These are phyloP conservation scores for Ataeniobius toweri DNA, from an alignment of 2,797 vertebrate genomes.

Conservation along the genomic window DNA sequence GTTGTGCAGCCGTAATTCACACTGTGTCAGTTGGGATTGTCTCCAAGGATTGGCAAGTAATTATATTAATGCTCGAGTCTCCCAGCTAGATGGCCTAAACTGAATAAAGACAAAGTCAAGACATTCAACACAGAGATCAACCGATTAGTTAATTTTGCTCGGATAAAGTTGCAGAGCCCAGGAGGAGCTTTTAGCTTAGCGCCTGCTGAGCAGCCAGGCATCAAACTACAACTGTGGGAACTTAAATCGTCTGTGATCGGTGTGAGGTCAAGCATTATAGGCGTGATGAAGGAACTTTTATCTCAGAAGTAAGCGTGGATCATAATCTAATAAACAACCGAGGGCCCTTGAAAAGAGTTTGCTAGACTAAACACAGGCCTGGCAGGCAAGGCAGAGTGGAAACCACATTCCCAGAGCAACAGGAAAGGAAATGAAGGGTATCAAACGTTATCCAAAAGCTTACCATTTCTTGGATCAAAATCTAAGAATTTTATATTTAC, in stretches of 20 bases:
- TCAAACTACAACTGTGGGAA: constrained; percentile 59
- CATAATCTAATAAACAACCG: constrained; percentile 63
- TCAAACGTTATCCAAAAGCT: constrained; percentile 10
- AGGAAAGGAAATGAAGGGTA: constrained; percentile 27
- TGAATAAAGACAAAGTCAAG: constrained; percentile 19
- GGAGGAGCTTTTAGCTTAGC: constrained; percentile 23
- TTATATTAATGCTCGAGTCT: background rate
- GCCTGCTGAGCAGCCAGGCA: constrained; percentile 39
- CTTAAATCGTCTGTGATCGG: constrained; percentile 39
- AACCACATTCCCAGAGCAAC: constrained; percentile 38
- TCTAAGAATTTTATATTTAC: constrained; percentile 10
- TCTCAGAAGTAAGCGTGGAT: constrained; percentile 61
- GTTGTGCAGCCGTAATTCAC: background rate
- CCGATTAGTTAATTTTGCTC: constrained; percentile 37
- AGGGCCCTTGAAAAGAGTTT: constrained; percentile 51
- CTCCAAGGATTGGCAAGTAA: background rate
- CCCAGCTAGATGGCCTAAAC: background rate
- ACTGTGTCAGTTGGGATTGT: constrained; percentile 1
- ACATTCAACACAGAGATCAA: constrained; percentile 34
- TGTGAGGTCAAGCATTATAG: constrained; percentile 51
- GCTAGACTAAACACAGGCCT: constrained; percentile 61
- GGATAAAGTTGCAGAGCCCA: constrained; percentile 39
- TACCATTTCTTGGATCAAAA: constrained; percentile 17
- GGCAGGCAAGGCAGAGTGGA: constrained; percentile 24
- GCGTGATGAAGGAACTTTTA: constrained; percentile 54